Percentiles rank a stretch among this genome's conserved stretches.
Evolutionary conservation across 2,797 vertebrate genomes (phyloP).

Genomic region (Galago senegalensis): DNA sequence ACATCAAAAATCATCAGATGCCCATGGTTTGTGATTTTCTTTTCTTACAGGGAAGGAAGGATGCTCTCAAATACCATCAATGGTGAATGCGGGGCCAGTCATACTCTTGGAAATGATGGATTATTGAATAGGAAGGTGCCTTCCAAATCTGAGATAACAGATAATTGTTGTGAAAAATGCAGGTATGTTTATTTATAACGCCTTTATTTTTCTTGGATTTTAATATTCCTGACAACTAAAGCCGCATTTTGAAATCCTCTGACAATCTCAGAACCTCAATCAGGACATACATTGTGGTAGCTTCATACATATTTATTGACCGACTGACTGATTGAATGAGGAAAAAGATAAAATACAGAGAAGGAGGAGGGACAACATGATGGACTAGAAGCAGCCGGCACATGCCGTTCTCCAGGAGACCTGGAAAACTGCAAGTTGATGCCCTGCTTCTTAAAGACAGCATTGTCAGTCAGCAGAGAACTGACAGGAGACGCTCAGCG

Average conservation of each 20-base stretch:
- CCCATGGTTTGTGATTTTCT: rapidly evolving
- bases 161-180: background rate
- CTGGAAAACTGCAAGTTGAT: too few species aligned
- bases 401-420: too few species aligned
- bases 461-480: too few species aligned
- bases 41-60: rapidly evolving
- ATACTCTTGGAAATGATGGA: background rate
- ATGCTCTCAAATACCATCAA: rapidly evolving
- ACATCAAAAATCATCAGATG: background rate
- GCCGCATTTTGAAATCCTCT: slow-evolving; percentile 15
- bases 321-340: background rate
- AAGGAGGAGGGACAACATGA: too few species aligned
- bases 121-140: background rate
- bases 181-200: slow-evolving; percentile 56
- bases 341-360: background rate
- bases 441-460: too few species aligned
- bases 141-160: background rate
- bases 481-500: too few species aligned
- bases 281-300: slow-evolving; percentile 1
- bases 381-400: too few species aligned
- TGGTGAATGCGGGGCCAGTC: too few species aligned
- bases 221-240: slow-evolving; percentile 63
- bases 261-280: background rate
- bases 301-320: slow-evolving; percentile 66
- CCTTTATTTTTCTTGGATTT: slow-evolving; percentile 46